Base-by-base conservation (phyloP, 2,888 invertebrate genomes). In the Nysson spinosus region DNA sequence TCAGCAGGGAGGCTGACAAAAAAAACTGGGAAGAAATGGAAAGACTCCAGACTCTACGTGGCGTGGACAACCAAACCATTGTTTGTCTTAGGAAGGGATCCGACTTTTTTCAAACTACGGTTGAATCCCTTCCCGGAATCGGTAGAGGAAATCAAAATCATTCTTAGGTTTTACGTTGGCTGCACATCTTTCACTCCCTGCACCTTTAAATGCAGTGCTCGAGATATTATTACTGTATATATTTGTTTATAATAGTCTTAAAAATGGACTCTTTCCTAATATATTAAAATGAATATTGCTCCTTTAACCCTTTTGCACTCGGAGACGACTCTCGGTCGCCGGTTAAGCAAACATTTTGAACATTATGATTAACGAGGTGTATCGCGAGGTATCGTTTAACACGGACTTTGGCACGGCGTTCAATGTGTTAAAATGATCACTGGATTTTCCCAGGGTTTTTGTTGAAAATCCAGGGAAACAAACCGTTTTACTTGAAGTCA, bases 81-180 rank as follows among this genome's bases (percentile, higher is more conserved):
- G 72, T 72, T 72, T 72, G 57, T 72, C 66, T 74, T 66, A 51
- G 52, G 43, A 42, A 39, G 44, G 55, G 62, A 54, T 52, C 50
- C 34, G 61, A 40, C 54, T 58, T 58, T 51, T 65, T 55, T 66
- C 24, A 61, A 51, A 35, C 54, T 14, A 40, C 51, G 34, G 40
- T 64, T 47, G 55, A 69, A 58, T 72, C 70, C 56, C 58, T 72
- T 72, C 72, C 55, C 37, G 70, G 74, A 66, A 72, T 55, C 61
- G 42, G 43, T 44, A 32, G 40, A 39, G 61, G 57, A 55, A 61
- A 51, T 61, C 57, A 52, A 69, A 70, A 55, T 57, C 61, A 19
- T 47, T 61, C 60, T 52, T 43, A 72, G 56, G 64, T 69, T 72
- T 73, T 69, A 65, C 51, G 24, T 34, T 42, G 22, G 46, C 39